These are phyloP conservation scores for Dexiosoma caninum DNA, from an alignment of 2,888 invertebrate genomes.

Conservation along the genomic window DNA sequence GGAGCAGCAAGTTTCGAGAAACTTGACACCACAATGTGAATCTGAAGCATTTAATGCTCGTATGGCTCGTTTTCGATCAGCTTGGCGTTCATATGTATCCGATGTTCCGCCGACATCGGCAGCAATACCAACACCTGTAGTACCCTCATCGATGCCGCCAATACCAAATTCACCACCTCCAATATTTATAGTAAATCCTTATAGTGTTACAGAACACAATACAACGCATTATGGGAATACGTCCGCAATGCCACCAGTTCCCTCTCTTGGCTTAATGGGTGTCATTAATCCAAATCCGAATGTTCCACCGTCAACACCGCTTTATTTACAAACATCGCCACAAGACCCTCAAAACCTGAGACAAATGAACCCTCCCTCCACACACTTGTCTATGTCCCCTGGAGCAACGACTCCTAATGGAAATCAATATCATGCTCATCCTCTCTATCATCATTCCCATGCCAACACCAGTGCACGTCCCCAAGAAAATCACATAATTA, in stretches of 20 bases:
- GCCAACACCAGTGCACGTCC: slow-evolving; percentile 50
- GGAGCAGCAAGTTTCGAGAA: slow-evolving; percentile 15
- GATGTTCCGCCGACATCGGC: slow-evolving; percentile 36
- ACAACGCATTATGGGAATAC: slow-evolving; percentile 40
- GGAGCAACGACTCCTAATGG: slow-evolving; percentile 56
- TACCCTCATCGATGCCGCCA: slow-evolving; percentile 35
- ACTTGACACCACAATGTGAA: slow-evolving; percentile 42
- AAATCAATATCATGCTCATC: slow-evolving; percentile 58
- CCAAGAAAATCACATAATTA: slow-evolving; percentile 52
- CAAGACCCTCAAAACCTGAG: slow-evolving; percentile 46
- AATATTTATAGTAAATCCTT: slow-evolving; percentile 53
- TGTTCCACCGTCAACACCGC: slow-evolving; percentile 41
- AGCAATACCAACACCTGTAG: slow-evolving; percentile 14
- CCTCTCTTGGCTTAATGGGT: slow-evolving; percentile 49
- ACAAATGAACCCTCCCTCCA: slow-evolving; percentile 47
- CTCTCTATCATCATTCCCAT: slow-evolving; percentile 57
- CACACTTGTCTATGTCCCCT: slow-evolving; percentile 40
- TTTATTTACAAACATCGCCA: slow-evolving; percentile 44
- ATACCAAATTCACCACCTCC: slow-evolving; percentile 55
- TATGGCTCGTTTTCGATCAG: slow-evolving; percentile 45
- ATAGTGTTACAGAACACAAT: slow-evolving; percentile 45
- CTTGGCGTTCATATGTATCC: slow-evolving; percentile 50
- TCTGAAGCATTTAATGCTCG: slow-evolving; percentile 37
- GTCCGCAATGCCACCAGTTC: slow-evolving; percentile 40
- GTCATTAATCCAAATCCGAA: slow-evolving; percentile 44